Conservation (phyloP, 2,113 vertebrate genomes). For the Malurus alboscapulatus region DNA sequence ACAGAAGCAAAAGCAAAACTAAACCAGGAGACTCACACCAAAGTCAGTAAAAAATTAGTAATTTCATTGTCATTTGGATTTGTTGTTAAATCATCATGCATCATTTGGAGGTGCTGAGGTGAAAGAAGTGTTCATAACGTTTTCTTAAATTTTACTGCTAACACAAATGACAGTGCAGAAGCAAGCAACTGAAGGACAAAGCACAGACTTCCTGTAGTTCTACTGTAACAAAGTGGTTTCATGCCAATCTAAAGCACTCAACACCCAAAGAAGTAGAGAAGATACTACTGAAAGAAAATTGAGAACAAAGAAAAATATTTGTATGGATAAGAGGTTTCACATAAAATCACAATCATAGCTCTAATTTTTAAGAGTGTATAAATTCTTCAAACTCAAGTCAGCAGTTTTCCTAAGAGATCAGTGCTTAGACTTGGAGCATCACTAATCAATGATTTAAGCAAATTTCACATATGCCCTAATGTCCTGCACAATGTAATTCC, state of each 20-base stretch:
- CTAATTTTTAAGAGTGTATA: neutral
- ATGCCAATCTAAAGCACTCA: neutral
- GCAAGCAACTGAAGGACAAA: neutral
- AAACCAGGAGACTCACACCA: neutral
- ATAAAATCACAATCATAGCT: neutral
- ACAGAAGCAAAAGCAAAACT: neutral
- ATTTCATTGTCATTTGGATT: neutral
- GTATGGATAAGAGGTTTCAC: neutral
- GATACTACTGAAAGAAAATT: neutral
- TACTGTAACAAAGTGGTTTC: neutral
- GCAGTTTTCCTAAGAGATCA: neutral
- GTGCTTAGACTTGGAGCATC: neutral
- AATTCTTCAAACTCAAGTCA: neutral
- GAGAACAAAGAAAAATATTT: neutral
- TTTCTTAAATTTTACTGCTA: neutral
- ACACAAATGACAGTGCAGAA: neutral
- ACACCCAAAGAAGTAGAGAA: neutral
- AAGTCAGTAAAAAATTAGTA: neutral
- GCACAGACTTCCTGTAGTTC: neutral
- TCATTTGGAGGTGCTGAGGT: neutral
- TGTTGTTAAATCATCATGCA: neutral
- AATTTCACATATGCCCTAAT: neutral
- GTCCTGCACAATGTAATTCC: neutral
- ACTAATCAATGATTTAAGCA: neutral
- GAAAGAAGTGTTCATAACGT: neutral